Conservation (phyloP, 2,113 vertebrate genomes). For the Sinocyclocheilus anophthalmus region DNA sequence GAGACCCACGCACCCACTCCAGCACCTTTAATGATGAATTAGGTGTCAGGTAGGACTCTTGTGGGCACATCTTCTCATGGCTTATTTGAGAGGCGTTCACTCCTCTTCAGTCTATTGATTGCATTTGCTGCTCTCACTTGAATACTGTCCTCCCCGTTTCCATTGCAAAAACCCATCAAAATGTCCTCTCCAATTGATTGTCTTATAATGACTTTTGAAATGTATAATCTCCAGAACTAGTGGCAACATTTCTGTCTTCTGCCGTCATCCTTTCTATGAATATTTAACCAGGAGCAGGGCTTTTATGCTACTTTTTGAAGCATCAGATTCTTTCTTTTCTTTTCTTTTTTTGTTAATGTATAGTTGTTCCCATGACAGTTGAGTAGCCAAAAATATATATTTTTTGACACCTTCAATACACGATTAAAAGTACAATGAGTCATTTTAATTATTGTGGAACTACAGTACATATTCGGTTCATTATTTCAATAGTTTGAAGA, state of each 20-base stretch:
- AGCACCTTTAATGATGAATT: constrained; percentile 29
- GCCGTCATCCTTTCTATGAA: constrained; percentile 33
- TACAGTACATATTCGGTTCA: neutral
- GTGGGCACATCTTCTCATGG: constrained; percentile 15
- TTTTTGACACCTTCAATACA: neutral
- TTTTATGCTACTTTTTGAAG: constrained; percentile 24
- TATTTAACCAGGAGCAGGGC: constrained; percentile 36
- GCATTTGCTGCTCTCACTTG: neutral
- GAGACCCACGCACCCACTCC: constrained; percentile 5
- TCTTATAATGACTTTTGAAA: constrained; percentile 23
- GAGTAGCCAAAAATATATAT: neutral
- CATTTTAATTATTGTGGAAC: neutral
- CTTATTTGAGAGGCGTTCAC: neutral
- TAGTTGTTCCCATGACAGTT: neutral
- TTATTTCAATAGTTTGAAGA: neutral
- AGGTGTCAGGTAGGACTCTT: constrained; percentile 2
- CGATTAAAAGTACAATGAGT: neutral
- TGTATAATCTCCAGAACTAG: constrained; percentile 22
- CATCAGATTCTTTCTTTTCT: neutral
- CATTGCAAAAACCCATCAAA: neutral
- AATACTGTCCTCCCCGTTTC: neutral
- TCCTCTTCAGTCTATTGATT: neutral
- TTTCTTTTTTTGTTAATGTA: neutral
- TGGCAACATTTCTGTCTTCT: constrained; percentile 33
- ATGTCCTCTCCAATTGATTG: neutral